These are phyloP conservation scores for Oceanodroma tethys DNA, from an alignment of 2,113 vertebrate genomes.

Conservation along the genomic window DNA sequence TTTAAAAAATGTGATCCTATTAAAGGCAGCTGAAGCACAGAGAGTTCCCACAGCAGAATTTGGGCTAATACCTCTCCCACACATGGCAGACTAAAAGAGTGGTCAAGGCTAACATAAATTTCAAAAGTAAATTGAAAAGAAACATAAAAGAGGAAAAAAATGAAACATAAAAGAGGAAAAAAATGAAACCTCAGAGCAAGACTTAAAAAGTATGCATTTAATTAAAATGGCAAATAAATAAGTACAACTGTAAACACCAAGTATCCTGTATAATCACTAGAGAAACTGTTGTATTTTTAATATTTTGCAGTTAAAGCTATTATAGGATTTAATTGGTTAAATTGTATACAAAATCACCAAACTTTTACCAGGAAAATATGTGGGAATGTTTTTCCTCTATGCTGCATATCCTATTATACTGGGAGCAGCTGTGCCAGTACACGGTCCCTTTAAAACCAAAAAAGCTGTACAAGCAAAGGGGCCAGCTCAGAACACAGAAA, in stretches of 20 bases:
- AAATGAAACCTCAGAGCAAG: background rate
- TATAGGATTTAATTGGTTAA: background rate
- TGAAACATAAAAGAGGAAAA: background rate
- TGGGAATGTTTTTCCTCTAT: background rate
- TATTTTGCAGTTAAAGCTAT: background rate
- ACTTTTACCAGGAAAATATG: background rate
- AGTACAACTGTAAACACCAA: background rate
- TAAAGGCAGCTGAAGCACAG: conserved; percentile 1
- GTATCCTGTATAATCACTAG: background rate
- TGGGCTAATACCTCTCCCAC: background rate
- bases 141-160: background rate
- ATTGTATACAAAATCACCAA: background rate
- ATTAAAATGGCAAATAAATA: background rate
- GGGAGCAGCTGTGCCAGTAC: background rate
- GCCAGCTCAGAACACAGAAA: background rate
- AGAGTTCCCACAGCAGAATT: background rate
- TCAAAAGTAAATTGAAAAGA: background rate
- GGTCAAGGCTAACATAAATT: background rate
- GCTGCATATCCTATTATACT: background rate
- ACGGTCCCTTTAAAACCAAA: background rate
- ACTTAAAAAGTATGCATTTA: background rate
- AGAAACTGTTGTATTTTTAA: background rate
- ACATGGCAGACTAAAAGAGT: background rate
- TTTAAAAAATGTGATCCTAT: background rate
- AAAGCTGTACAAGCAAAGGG: background rate